Percentiles rank a stretch among this genome's conserved stretches.
Conservation (phyloP, 92 coral and sea anemone genomes). For the Paragorgia papillata region DNA sequence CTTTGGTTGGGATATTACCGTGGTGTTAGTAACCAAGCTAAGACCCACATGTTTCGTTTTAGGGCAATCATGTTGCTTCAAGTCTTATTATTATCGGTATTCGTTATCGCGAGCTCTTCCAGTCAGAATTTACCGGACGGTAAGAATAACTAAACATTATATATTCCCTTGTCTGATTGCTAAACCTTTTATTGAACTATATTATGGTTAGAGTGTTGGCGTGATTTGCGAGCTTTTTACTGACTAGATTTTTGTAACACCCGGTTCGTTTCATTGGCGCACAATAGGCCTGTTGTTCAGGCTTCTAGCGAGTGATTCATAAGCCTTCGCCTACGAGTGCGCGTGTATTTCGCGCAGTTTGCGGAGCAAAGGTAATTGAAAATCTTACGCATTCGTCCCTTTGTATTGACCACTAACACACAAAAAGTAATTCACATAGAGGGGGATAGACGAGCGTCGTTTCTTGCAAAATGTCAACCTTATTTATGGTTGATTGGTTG, state of each 20-base stretch:
- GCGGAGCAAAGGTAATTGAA: no score
- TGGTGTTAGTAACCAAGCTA: background rate
- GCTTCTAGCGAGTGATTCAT: background rate
- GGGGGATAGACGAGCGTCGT: no score
- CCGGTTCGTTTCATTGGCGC: background rate
- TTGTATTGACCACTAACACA: no score
- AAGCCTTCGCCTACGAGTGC: background rate
- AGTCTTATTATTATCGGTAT: slow-evolving; percentile 24
- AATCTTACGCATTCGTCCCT: no score
- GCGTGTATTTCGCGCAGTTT: background rate
- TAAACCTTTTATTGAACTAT: no score
- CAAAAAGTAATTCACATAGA: no score
- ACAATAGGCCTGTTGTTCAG: slow-evolving; percentile 42
- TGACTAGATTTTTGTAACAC: background rate
- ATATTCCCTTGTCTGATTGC: background rate
- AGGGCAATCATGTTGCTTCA: slow-evolving; percentile 46
- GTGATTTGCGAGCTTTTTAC: slow-evolving; percentile 1
- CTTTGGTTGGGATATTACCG: background rate
- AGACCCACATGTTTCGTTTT: background rate
- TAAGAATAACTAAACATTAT: background rate
- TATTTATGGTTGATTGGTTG: no score
- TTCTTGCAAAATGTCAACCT: no score
- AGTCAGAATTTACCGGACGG: slow-evolving; percentile 50
- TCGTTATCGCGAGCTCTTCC: slow-evolving; percentile 18
- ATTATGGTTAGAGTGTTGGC: no score